phyloP scores from a whole-genome alignment of 2,888 invertebrate species.

The Mystacides longicornis region DNA sequence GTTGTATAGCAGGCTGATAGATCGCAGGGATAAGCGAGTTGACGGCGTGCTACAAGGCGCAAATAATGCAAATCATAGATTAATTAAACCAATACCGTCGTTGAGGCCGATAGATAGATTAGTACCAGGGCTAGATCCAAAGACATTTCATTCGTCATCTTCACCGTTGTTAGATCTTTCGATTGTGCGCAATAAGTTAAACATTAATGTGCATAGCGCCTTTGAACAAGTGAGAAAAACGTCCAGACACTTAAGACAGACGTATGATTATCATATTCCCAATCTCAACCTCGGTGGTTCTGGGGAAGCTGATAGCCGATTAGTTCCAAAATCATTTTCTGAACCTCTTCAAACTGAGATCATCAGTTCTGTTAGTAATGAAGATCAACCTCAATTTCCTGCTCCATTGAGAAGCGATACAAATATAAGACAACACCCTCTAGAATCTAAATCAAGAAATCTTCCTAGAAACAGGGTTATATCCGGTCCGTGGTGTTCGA shows the following conservation, averaged over 20 bases:
- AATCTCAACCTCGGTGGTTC: no score
- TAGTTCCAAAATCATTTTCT: no score
- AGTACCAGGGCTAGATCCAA: neutral
- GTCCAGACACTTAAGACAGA: no score
- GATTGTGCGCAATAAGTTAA: constrained; percentile 5
- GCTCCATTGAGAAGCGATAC: neutral
- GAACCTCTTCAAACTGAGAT: no score
- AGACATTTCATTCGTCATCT: no score
- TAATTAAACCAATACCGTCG: constrained; percentile 25
- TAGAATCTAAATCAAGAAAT: neutral
- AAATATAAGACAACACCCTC: no score
- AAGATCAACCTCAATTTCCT: no score
- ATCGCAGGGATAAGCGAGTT: neutral
- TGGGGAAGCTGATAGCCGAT: no score
- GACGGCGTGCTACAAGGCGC: neutral
- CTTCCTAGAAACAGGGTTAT: neutral
- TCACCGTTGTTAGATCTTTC: constrained; percentile 18
- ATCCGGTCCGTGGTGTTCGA: neutral
- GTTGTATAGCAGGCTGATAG: neutral
- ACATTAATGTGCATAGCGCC: constrained; percentile 16
- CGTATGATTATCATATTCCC: no score
- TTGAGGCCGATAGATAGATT: constrained; percentile 23
- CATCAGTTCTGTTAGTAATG: neutral
- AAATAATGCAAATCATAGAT: constrained; percentile 18
- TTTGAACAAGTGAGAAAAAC: constrained; percentile 17